Conservation (phyloP, 2,113 vertebrate genomes). For the Nyctibius bracteatus region DNA sequence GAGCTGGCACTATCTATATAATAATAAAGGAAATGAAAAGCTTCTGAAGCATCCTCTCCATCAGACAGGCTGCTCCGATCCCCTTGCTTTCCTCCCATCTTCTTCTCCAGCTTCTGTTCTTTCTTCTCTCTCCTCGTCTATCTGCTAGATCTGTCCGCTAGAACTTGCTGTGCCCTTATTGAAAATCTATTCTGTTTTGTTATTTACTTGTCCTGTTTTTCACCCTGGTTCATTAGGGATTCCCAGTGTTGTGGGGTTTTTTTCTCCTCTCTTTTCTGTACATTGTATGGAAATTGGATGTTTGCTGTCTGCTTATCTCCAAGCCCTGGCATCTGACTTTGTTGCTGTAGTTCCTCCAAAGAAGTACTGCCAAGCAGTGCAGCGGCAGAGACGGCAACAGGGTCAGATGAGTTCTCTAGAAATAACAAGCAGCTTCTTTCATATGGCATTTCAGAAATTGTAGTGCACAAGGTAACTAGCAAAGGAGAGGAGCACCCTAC, state of each 20-base stretch:
- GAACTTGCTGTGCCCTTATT: constrained; percentile 34
- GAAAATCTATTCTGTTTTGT: constrained; percentile 37
- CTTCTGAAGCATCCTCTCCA: neutral
- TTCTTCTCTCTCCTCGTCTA: neutral
- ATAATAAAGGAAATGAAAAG: constrained; percentile 34
- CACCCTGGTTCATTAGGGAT: constrained; percentile 26
- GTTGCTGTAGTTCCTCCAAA: constrained; percentile 49
- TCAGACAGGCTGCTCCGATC: neutral
- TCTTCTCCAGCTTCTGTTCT: neutral
- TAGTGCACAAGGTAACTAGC: neutral
- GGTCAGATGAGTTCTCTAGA: constrained; percentile 13
- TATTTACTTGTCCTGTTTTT: constrained; percentile 26
- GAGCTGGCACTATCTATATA: neutral
- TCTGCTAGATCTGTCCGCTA: neutral
- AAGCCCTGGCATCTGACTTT: constrained; percentile 46
- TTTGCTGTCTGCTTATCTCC: constrained; percentile 39
- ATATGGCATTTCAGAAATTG: neutral
- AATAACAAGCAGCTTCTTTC: neutral
- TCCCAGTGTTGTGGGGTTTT: neutral
- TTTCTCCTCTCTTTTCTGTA: neutral
- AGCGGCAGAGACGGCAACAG: neutral
- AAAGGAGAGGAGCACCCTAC: neutral
- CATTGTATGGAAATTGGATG: constrained; percentile 26
- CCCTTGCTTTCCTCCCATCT: neutral
- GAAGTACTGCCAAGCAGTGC: constrained; percentile 25